Percentiles rank a stretch among this genome's conserved stretches.
These are phyloP conservation scores for Stichodactyla mertensii DNA, from an alignment of 64 coral and sea anemone species.

Conservation along the genomic window DNA sequence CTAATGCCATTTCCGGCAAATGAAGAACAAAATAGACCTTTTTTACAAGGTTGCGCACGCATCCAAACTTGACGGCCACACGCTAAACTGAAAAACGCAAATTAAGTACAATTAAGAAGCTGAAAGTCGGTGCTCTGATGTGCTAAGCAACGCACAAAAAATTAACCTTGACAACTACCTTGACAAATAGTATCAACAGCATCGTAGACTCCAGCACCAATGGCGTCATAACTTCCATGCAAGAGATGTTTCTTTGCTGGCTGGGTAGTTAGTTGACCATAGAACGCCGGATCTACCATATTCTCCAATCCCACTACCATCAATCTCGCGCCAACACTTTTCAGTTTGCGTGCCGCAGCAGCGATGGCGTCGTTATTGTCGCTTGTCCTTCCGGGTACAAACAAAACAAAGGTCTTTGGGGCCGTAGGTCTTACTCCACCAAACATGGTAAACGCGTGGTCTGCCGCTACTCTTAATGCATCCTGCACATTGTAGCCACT, in stretches of 20 bases:
- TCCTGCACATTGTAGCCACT: conserved; percentile 22
- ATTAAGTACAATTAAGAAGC: too few relatives aligned
- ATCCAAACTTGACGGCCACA: too few relatives aligned
- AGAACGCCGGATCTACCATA: conserved; percentile 11
- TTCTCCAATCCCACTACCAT: conserved; percentile 10
- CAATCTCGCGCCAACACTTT: conserved; percentile 42
- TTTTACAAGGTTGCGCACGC: too few relatives aligned
- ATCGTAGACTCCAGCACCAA: conserved; percentile 28
- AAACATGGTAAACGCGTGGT: conserved; percentile 40
- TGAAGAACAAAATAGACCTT: too few relatives aligned
- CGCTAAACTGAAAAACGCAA: too few relatives aligned
- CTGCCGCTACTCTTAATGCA: conserved; percentile 32
- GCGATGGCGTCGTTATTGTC: conserved; percentile 15
- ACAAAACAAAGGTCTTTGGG: conserved; percentile 45
- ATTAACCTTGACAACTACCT: conserved; percentile 28
- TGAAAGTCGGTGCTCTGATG: not conserved
- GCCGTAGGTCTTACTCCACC: conserved; percentile 38
- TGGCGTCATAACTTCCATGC: not conserved
- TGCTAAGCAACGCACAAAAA: not conserved
- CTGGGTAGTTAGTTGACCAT: conserved; percentile 15
- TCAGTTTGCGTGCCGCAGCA: conserved; percentile 21
- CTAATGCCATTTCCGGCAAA: too few relatives aligned
- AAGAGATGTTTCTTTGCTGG: conserved; percentile 25
- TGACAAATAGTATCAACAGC: conserved; percentile 44
- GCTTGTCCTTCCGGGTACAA: conserved; percentile 26